Percentiles rank a stretch among this genome's conserved stretches.
phyloP scores from a whole-genome alignment of 2,888 invertebrate genomes.

The Tanaodytes sp. region DNA sequence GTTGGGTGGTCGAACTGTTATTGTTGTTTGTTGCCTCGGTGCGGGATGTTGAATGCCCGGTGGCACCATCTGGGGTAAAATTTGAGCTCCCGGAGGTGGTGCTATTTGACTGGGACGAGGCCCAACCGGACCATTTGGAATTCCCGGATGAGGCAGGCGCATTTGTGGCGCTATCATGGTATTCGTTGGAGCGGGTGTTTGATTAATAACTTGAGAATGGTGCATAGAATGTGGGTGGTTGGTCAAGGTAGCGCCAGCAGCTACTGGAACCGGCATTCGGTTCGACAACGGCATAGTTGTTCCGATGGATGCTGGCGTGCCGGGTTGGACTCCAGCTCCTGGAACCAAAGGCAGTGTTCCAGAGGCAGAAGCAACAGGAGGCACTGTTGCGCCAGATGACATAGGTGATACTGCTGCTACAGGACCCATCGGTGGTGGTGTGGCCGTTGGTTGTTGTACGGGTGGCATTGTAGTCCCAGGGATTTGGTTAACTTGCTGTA shows the following conservation, averaged over 20 bases:
- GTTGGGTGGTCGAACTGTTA: slow-evolving; percentile 7
- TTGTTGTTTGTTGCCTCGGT: slow-evolving; percentile 19
- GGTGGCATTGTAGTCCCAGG: slow-evolving; percentile 59
- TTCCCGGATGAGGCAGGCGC: slow-evolving; percentile 6
- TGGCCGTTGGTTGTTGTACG: slow-evolving; percentile 37
- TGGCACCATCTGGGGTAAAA: slow-evolving; percentile 14
- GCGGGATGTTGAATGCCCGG: not conserved
- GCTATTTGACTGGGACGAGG: slow-evolving; percentile 13
- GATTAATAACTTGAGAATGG: slow-evolving; percentile 19
- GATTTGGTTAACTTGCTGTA: slow-evolving; percentile 59
- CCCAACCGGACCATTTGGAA: slow-evolving; percentile 9
- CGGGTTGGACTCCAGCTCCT: slow-evolving; percentile 59
- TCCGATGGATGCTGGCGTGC: slow-evolving; percentile 38
- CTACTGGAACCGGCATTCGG: slow-evolving; percentile 9
- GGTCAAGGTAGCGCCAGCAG: slow-evolving; percentile 6
- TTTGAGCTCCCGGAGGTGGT: slow-evolving; percentile 5
- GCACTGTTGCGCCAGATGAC: not conserved
- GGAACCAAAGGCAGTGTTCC: slow-evolving; percentile 55
- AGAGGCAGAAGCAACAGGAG: not conserved
- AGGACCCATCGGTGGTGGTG: slow-evolving; percentile 50
- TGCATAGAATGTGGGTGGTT: slow-evolving; percentile 20
- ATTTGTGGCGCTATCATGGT: slow-evolving; percentile 17
- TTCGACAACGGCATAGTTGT: slow-evolving; percentile 17
- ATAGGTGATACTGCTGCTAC: slow-evolving; percentile 56
- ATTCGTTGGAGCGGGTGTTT: not conserved